Conservation (phyloP, 2,797 vertebrate genomes). For the Melanotaenia maccullochi region DNA sequence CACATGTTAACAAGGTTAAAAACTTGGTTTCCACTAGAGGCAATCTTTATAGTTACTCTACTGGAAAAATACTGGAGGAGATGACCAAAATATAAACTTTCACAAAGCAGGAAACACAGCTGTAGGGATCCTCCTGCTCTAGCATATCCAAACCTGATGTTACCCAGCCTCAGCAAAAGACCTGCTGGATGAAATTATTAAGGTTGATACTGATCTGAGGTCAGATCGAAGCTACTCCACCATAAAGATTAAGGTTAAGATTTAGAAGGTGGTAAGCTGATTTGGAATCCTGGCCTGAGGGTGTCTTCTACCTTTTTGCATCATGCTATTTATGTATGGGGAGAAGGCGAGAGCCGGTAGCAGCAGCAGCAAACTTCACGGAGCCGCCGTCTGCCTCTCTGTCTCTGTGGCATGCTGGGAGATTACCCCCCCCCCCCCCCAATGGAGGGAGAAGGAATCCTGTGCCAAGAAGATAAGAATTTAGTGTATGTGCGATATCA, state of each 20-base stretch:
- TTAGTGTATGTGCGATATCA: constrained; percentile 6
- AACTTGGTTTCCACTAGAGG: neutral
- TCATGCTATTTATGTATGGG: constrained; percentile 76
- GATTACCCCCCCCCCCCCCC: constrained; percentile 82
- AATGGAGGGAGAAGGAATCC: constrained; percentile 70
- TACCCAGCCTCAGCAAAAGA: constrained; percentile 5
- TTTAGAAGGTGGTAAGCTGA: constrained; percentile 63
- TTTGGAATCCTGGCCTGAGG: constrained; percentile 58
- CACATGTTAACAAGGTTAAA: constrained; percentile 6
- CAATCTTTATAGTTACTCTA: neutral
- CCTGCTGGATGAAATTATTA: constrained; percentile 22
- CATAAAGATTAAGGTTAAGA: constrained; percentile 64
- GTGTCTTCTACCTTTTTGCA: constrained; percentile 40
- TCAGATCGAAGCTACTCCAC: constrained; percentile 48
- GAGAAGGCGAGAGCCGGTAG: constrained; percentile 42
- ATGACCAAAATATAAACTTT: constrained; percentile 16
- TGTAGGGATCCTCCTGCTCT: constrained; percentile 9
- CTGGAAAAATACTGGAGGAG: constrained; percentile 5
- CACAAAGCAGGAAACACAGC: neutral
- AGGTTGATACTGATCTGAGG: constrained; percentile 49
- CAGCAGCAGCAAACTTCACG: constrained; percentile 69
- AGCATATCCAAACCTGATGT: constrained; percentile 7
- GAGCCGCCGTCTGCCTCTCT: constrained; percentile 61
- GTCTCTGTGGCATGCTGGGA: constrained; percentile 66
- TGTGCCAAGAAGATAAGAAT: constrained; percentile 83